phyloP scores from a whole-genome alignment of 2,888 invertebrate genomes.

The Dorcus hopei region DNA sequence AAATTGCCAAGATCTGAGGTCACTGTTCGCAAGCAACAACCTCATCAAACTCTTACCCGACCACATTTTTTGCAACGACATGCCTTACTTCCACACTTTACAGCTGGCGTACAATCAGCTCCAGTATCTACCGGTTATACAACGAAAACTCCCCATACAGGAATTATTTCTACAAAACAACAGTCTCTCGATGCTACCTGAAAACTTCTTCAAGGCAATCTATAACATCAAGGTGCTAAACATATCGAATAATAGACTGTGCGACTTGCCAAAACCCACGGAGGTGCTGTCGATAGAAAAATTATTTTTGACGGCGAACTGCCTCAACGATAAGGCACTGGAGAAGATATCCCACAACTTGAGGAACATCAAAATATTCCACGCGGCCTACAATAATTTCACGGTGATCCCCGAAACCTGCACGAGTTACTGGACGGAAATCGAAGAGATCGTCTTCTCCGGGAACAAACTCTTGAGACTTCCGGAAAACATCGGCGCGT shows the following conservation, averaged over 20 bases:
- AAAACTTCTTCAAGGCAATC: conserved; percentile 70
- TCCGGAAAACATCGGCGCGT: conserved; percentile 70
- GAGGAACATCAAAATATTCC: conserved; percentile 65
- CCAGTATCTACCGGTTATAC: conserved; percentile 68
- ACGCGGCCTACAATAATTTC: conserved; percentile 76
- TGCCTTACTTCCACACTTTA: conserved; percentile 67
- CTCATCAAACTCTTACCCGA: conserved; percentile 67
- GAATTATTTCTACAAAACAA: conserved; percentile 76
- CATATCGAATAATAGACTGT: conserved; percentile 74
- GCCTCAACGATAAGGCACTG: conserved; percentile 62
- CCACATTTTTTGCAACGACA: conserved; percentile 70
- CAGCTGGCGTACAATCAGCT: conserved; percentile 78
- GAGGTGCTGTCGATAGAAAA: conserved; percentile 63
- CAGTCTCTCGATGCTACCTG: conserved; percentile 69
- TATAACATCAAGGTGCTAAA: conserved; percentile 67
- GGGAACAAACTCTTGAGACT: conserved; percentile 75
- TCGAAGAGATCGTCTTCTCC: conserved; percentile 79
- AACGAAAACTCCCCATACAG: conserved; percentile 63
- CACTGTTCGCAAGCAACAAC: conserved; percentile 74
- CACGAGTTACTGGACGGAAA: conserved; percentile 70
- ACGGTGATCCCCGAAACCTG: conserved; percentile 72
- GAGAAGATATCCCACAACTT: conserved; percentile 61
- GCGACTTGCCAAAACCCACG: conserved; percentile 60
- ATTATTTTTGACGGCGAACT: conserved; percentile 73
- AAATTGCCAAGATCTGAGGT: conserved; percentile 67